phyloP scores from a whole-genome alignment of 2,888 invertebrate genomes.

The Limnephilus auricula region DNA sequence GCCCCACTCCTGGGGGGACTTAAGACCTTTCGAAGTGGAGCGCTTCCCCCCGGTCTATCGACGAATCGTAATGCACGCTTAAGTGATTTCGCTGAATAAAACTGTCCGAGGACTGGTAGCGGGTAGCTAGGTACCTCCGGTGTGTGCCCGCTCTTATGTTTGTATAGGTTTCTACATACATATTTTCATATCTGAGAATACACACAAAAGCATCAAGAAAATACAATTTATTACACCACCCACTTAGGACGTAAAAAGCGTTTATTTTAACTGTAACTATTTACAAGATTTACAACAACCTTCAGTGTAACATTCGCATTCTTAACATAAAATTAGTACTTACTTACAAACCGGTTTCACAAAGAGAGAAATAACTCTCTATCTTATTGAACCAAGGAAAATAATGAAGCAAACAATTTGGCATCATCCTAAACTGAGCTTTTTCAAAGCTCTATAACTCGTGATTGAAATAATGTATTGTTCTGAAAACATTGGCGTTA shows the following conservation, averaged over 20 bases:
- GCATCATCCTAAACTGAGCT: too few species aligned
- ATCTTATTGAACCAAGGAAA: too few species aligned
- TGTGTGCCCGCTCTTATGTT: not conserved
- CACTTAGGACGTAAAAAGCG: not conserved
- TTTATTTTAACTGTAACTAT: too few species aligned
- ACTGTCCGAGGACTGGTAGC: slow-evolving; percentile 55
- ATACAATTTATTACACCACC: not conserved
- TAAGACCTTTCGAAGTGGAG: slow-evolving; percentile 46
- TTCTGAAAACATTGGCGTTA: too few species aligned
- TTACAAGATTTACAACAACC: too few species aligned
- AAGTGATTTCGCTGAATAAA: slow-evolving; percentile 65
- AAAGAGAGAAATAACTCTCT: too few species aligned
- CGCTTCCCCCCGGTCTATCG: slow-evolving; percentile 58
- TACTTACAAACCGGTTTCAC: too few species aligned
- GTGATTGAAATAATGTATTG: too few species aligned
- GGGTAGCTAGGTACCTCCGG: not conserved
- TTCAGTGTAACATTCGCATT: too few species aligned
- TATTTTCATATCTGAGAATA: not conserved
- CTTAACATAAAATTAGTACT: too few species aligned
- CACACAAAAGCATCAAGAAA: not conserved
- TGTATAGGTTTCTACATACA: not conserved
- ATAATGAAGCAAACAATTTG: too few species aligned
- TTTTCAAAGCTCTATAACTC: too few species aligned
- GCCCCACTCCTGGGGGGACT: slow-evolving; percentile 10
- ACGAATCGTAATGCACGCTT: slow-evolving; percentile 65